Evolutionary conservation across 2,797 vertebrate genomes (phyloP), one percentile per base, ranked within the genome.

Genomic region (Threskiornis aethiopicus): DNA sequence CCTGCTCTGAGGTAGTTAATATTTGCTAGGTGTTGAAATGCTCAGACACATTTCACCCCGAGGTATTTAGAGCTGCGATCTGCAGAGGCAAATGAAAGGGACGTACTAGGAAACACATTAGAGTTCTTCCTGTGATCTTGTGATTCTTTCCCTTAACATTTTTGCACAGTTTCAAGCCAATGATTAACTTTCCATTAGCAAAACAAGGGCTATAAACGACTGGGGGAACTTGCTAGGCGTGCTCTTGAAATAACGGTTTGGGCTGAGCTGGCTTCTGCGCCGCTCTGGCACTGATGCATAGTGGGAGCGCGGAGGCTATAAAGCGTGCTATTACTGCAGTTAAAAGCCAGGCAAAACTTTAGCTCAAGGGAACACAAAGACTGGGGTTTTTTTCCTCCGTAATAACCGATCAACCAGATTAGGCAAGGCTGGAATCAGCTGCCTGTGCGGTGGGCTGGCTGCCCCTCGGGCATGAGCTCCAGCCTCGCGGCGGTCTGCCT

Each of bases 11-110:
- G 39, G 57, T 41, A 66, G 96, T 96, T 97, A 96, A 96, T 95
- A 69, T 96, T 94, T 97, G 59, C 76, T 90, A 90, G 76, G 69
- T 75, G 85, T 64, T 79, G 72, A 96, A 96, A 93, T 84, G 82
- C 82, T 72, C 77, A 82, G 87, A 90, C 90, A 93, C 84, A 87
- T 84, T 95, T 93, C 44, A 84, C 89, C 92, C 55, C 1, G 4
- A 86, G 77, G 72, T 91, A 70, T 86, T 89, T 67, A 88, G 47
- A 90, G 35, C 26, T 2, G 3, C 0, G 2, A 41, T 51, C 49
- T 70, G 37, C 3, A 0, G 46, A 78, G 35, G 61, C 39, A 91
- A 93, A 86, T 24, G 25, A 44, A 55, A 84, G 42, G 21, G 49
- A 89, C 5, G 0, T 47, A 24, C 52, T 62, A 72, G 91, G 62